Evolutionary conservation across 2,113 vertebrate species (phyloP).

Genomic region (Zosterops lateralis): DNA sequence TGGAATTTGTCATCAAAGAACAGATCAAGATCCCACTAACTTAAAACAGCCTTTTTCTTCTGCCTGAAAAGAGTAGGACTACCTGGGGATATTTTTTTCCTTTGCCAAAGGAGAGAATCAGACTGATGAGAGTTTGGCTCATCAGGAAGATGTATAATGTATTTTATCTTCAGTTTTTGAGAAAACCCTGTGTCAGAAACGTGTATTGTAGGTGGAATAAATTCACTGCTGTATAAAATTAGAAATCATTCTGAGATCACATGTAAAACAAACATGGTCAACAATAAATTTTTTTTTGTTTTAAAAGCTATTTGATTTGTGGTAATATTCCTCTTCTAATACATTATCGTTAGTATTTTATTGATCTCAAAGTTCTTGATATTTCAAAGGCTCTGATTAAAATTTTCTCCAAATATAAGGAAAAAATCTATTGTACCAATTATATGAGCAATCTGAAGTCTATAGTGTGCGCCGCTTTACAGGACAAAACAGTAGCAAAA

Average conservation of each 20-base stretch:
- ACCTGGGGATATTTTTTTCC: background rate
- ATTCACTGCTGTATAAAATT: conserved; percentile 59
- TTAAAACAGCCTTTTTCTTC: background rate
- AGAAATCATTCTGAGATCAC: conserved; percentile 61
- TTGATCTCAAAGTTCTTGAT: conserved; percentile 53
- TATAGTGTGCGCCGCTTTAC: conserved; percentile 1
- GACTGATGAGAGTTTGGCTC: background rate
- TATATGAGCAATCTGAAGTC: conserved; percentile 57
- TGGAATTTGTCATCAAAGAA: conserved; percentile 19
- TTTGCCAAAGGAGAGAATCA: conserved; percentile 2
- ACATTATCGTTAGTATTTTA: conserved; percentile 59
- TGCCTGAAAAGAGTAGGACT: background rate
- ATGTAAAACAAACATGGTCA: conserved; percentile 65
- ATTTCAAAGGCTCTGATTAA: conserved; percentile 62
- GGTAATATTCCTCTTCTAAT: conserved; percentile 14
- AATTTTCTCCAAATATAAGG: conserved; percentile 64
- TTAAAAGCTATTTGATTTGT: conserved; percentile 44
- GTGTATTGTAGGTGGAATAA: conserved; percentile 67
- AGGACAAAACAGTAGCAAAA: conserved; percentile 50
- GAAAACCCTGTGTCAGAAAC: conserved; percentile 63
- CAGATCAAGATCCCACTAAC: background rate
- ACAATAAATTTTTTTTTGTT: conserved; percentile 28
- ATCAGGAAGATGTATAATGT: conserved; percentile 3
- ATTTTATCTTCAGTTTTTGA: conserved; percentile 37
- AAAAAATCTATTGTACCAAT: conserved; percentile 57